Evolutionary conservation across 2,797 vertebrate species (phyloP), one percentile per base, ranked within the genome.

Genomic region (Hipposideros larvatus): DNA sequence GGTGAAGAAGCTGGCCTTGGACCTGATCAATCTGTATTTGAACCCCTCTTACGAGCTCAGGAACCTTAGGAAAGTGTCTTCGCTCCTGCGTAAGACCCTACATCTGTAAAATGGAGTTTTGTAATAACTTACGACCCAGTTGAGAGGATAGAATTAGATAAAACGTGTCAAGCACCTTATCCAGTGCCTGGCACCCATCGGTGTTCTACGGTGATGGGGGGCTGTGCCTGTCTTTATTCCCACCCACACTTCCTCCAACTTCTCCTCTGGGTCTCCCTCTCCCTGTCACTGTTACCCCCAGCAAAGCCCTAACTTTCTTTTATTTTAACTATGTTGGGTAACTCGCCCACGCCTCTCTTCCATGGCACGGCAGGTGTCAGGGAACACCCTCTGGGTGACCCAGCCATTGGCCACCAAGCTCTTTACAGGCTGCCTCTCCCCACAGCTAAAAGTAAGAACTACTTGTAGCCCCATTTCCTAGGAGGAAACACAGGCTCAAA

Each of bases 351-450:
- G 4, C 11, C 31, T 19, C 48, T 71, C 31, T 90, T 51, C n/a
- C 71, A 28, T 0, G 1, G 34, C n/a, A 1, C 8, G 8, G 5
- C 22, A 41, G 21, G 10, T 10, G 0, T 9, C 4, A 51, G 21
- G 14, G n/a, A 3, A 7, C 43, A 19, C 22, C n/a, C 87, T 82
- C 82, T 5, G 11, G 5, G 1, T 5, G 66, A 46, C 57, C 34
- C 63, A 4, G 1, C 0, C 31, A 19, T 19, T 68, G 55, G 19
- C 82, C 15, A 14, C 37, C 0, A 10, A 83, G 21, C 63, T 11
- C 59, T 41, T 22, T 14, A 3, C 18, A 26, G 65, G 21, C 68
- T 65, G 34, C 84, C 7, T 79, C 48, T 34, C 55, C 77, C 37
- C 59, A 14, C 22, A 46, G 26, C 57, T 21, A 8, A 48, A 51